phyloP scores from a whole-genome alignment of 2,888 invertebrate genomes.

The Camponotus fellah region DNA sequence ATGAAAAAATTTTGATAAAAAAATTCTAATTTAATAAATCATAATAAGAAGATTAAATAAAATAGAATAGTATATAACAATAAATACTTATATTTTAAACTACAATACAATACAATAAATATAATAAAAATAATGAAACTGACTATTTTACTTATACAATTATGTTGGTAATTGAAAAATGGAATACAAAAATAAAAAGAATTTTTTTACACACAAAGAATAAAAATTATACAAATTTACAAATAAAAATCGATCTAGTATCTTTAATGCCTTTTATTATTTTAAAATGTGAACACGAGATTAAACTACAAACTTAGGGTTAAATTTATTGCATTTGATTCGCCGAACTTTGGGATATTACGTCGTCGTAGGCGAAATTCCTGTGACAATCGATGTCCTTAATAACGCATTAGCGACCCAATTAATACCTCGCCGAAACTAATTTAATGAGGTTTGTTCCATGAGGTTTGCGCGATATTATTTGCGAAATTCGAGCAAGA shows the following conservation, averaged over 20 bases:
- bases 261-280: neutral
- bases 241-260: neutral
- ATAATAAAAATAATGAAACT: neutral
- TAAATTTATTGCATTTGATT: slow-evolving; percentile 22
- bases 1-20: neutral
- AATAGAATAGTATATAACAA: neutral
- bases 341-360: slow-evolving; percentile 12
- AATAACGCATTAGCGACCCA: slow-evolving; percentile 44
- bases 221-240: neutral
- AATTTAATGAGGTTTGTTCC: slow-evolving; percentile 44
- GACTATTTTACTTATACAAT: neutral
- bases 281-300: neutral
- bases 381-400: slow-evolving; percentile 44
- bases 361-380: slow-evolving; percentile 27
- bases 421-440: slow-evolving; percentile 45
- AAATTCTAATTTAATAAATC: neutral
- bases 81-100: neutral
- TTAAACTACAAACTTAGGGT: neutral
- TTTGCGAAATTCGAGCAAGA: neutral
- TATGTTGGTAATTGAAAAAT: neutral
- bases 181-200: neutral
- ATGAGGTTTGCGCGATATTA: slow-evolving; percentile 11
- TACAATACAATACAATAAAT: neutral
- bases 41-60: neutral
- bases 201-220: neutral